phyloP scores from a whole-genome alignment of 1,140 invertebrate species.

The Whitmania pigra region DNA sequence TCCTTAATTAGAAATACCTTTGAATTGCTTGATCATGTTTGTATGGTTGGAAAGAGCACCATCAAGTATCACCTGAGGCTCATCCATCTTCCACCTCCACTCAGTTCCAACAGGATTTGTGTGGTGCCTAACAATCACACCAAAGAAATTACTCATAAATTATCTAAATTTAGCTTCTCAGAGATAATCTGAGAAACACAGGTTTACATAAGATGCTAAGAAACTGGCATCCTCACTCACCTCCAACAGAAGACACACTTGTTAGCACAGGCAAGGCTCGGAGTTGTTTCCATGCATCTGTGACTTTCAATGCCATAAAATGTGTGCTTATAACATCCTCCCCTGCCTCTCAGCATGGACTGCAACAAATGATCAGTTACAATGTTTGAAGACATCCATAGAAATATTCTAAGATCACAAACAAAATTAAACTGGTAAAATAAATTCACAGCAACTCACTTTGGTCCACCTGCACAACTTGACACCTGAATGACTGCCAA shows the following conservation, averaged over 20 bases:
- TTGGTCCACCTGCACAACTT: conserved; percentile 57
- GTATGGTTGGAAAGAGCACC: conserved; percentile 49
- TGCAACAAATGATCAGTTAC: conserved; percentile 29
- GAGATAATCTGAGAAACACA: too few relatives aligned
- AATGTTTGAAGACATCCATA: background rate
- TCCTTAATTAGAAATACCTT: conserved; percentile 38
- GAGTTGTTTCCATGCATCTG: conserved; percentile 55
- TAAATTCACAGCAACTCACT: conserved; percentile 31
- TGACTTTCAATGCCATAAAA: conserved; percentile 57
- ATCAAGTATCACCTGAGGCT: conserved; percentile 47
- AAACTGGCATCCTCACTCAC: conserved; percentile 30
- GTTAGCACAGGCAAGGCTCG: conserved; percentile 54
- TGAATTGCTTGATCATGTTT: conserved; percentile 53
- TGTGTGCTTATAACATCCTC: conserved; percentile 57
- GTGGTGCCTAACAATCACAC: conserved; percentile 44
- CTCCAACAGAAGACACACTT: conserved; percentile 60
- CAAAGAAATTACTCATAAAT: background rate
- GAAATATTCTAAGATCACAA: background rate
- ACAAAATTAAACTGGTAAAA: too few relatives aligned
- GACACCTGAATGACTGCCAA: conserved; percentile 54
- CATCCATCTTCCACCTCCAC: conserved; percentile 56
- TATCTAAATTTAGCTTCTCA: too few relatives aligned
- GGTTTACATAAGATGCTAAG: background rate
- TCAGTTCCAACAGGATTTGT: conserved; percentile 59
- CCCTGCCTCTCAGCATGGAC: conserved; percentile 53